Evolutionary conservation across 2,888 invertebrate genomes (phyloP).

Genomic region (Rotaria magnacalcarata): DNA sequence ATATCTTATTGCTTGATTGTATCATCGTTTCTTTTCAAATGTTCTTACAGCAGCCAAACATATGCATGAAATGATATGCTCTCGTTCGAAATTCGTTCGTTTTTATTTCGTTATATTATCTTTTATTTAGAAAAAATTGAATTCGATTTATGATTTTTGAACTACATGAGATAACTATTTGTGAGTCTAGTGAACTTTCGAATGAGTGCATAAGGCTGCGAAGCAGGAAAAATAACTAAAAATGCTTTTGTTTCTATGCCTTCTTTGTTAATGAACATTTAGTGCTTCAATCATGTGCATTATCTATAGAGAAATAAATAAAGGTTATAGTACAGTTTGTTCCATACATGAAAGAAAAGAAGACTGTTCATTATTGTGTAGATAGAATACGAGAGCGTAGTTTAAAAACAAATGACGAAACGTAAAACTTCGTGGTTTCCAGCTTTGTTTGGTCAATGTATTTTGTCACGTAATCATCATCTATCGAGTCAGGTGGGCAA

Average conservation of each 20-base stretch:
- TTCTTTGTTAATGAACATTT: too few relatives aligned
- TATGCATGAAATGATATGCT: conserved; percentile 2
- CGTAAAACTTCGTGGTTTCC: background rate
- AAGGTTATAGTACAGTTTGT: too few relatives aligned
- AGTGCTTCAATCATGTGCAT: too few relatives aligned
- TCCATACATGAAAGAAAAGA: background rate
- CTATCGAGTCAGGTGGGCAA: background rate
- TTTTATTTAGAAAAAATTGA: background rate
- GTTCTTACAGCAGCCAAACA: background rate
- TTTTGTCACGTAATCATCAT: background rate
- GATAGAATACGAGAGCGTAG: background rate
- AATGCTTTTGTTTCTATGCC: too few relatives aligned
- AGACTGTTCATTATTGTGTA: background rate
- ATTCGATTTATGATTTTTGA: background rate
- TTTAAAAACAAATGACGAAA: background rate
- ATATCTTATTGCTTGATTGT: background rate
- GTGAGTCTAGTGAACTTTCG: background rate
- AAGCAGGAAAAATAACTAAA: too few relatives aligned
- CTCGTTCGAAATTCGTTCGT: background rate
- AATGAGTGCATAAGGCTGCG: too few relatives aligned
- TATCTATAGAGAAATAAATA: too few relatives aligned
- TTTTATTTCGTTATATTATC: background rate
- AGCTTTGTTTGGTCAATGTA: background rate
- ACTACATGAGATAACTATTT: background rate
- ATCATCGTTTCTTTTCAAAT: background rate